A percentile compares a stretch with the other conserved stretches of the same genome.
Conservation (phyloP, 2,113 vertebrate genomes). For the Forbesichthys agassizii region DNA sequence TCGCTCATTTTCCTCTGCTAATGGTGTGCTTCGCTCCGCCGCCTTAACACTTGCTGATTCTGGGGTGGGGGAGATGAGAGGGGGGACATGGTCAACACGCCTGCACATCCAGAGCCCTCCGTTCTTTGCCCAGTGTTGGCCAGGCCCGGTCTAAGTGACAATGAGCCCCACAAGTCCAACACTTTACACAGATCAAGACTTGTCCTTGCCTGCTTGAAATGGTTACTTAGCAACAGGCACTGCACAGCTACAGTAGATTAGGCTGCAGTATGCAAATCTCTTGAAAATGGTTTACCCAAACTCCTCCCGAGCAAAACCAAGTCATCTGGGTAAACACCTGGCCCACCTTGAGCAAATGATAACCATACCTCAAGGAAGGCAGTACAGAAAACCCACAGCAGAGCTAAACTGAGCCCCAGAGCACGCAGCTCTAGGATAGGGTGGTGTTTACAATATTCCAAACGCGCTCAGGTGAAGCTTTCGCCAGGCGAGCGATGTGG, state of each 20-base stretch:
- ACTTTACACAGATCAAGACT: constrained; percentile 53
- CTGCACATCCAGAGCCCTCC: background rate
- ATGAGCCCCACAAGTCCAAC: constrained; percentile 28
- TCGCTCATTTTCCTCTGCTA: constrained; percentile 97
- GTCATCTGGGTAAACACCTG: constrained; percentile 34
- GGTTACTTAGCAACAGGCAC: constrained; percentile 76
- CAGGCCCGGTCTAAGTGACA: constrained; percentile 34
- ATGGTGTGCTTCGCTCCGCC: constrained; percentile 82
- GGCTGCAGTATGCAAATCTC: constrained; percentile 57
- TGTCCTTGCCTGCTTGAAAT: constrained; percentile 64
- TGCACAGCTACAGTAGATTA: constrained; percentile 52
- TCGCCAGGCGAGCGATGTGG: constrained; percentile 32
- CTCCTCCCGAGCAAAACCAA: constrained; percentile 28
- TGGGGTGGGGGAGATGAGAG: constrained; percentile 36
- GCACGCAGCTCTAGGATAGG: constrained; percentile 27
- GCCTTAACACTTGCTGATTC: constrained; percentile 85
- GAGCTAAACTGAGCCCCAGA: constrained; percentile 15
- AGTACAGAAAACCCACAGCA: background rate
- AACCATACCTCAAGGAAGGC: constrained; percentile 17
- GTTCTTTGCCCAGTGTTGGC: background rate
- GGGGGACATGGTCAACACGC: constrained; percentile 16
- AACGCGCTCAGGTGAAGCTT: constrained; percentile 32
- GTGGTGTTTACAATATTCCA: constrained; percentile 19
- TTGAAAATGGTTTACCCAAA: no score
- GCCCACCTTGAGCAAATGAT: constrained; percentile 21